Evolutionary conservation across 2,888 invertebrate species (phyloP).

Genomic region (Bimastos eiseni): DNA sequence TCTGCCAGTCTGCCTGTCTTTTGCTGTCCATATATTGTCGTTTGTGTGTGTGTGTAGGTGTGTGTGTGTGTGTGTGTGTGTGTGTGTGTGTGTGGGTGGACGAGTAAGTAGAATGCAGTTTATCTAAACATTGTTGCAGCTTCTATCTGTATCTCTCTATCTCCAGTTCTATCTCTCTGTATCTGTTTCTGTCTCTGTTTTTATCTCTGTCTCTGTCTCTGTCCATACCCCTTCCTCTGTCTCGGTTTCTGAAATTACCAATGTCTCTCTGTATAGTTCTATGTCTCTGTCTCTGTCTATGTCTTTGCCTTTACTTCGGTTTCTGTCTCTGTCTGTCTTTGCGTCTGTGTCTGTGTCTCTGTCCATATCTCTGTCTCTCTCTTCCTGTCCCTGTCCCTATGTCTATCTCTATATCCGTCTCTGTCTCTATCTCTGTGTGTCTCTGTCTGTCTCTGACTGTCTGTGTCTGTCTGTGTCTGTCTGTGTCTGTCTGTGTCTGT

Average conservation of each 20-base stretch:
- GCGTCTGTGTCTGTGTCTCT: no score
- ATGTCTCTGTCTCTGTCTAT: not conserved
- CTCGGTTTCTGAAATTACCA: not conserved
- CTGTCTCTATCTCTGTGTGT: no score
- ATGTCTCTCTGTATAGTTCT: not conserved
- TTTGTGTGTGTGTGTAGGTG: not conserved
- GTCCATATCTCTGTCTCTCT: no score
- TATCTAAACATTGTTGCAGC: not conserved
- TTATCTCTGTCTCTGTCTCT: not conserved
- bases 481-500: not conserved
- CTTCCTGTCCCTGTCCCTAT: no score
- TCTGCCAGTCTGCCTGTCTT: not conserved
- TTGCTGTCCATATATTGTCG: not conserved
- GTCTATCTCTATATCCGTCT: no score
- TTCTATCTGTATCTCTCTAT: no score
- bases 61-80: not conserved
- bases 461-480: no score
- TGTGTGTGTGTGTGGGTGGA: not conserved
- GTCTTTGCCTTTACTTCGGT: no score
- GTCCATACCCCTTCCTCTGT: not conserved
- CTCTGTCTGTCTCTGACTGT: not conserved
- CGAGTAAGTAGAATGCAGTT: not conserved
- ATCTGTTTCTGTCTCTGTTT: not conserved
- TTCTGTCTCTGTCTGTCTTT: no score
- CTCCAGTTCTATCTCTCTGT: not conserved